Base-by-base conservation (phyloP, 1,140 invertebrate genomes). In the Phenacoccus solenopsis region DNA sequence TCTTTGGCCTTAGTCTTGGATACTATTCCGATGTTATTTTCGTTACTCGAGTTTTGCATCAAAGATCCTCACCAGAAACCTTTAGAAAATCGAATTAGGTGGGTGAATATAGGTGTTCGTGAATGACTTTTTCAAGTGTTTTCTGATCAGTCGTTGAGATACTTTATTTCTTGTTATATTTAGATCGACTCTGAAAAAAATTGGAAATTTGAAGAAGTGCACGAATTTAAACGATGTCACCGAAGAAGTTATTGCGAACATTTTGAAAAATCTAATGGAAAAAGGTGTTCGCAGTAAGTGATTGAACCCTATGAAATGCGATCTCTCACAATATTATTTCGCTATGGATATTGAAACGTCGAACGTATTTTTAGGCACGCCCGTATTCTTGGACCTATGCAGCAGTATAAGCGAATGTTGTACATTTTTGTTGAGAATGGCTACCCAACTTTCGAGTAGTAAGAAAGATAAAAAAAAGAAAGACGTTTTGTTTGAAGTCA, bases 11-110 rank as follows among this genome's bases (percentile, higher is more conserved):
- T 87, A 20, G 81, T 82, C 32, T 75, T 89, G n/a, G 84, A 85
- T 71, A 86, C 88, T 79, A 82, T 89, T 49, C 77, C 85, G 0
- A 84, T 87, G 0, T 74, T 90, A 0, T 85, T 86, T 28, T 80
- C 84, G 71, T 79, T 84, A 69, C 74, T 89, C 1, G 86, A 89
- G 76, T 86, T 84, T 75, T 84, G 84, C 71, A 85, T 88, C 67
- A 84, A 85, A 74, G 86, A 88, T 73, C 80, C 78, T 38, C 84
- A 88, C 76, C 85, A 88, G 71, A 84, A 82, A 75, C 86, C 87
- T 28, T 74, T 90, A n/a, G 82, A 85, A 75, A 82, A 81, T 70
- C 81, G 85, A 75, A 76, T 88, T 4, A 80, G 84, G 59, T 64
- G 25, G n/a, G n/a, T n/a, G n/a, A n/a, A n/a, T n/a, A n/a, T n/a